A percentile compares a stretch with the other conserved stretches of the same genome.
These are phyloP conservation scores for Eumaeus atala DNA, from an alignment of 1,140 invertebrate genomes.

Conservation along the genomic window DNA sequence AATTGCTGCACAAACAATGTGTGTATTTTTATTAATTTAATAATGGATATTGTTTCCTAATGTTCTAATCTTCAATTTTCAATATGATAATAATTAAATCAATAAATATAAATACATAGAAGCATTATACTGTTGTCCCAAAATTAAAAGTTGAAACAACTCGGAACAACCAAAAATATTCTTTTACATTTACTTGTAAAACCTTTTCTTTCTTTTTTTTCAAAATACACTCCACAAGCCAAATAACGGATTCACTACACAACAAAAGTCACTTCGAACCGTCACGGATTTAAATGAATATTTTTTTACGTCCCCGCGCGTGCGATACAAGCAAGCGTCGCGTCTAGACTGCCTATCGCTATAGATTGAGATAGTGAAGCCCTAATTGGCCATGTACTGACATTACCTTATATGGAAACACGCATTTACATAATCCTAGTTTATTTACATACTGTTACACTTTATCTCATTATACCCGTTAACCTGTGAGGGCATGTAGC, in stretches of 20 bases:
- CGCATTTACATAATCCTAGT: slow-evolving; percentile 25
- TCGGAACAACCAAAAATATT: too few relatives aligned
- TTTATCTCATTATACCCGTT: slow-evolving; percentile 8
- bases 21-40: too few relatives aligned
- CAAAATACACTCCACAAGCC: not conserved
- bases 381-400: slow-evolving; percentile 26
- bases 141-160: too few relatives aligned
- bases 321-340: slow-evolving; percentile 30
- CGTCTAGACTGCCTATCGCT: slow-evolving; percentile 34
- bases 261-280: not conserved
- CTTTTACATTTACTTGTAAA: not conserved
- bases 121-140: too few relatives aligned
- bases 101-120: too few relatives aligned
- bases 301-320: slow-evolving; percentile 27
- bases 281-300: slow-evolving; percentile 13
- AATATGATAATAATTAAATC: too few relatives aligned
- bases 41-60: too few relatives aligned
- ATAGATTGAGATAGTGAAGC: slow-evolving; percentile 27
- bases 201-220: too few relatives aligned
- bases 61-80: too few relatives aligned
- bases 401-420: slow-evolving; percentile 16
- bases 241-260: not conserved
- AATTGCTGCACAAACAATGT: too few relatives aligned
- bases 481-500: slow-evolving; percentile 5
- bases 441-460: slow-evolving; percentile 25